Evolutionary conservation across 1,140 invertebrate species (phyloP), one percentile per base, ranked within the genome.

Genomic region (Eumaeus atala): DNA sequence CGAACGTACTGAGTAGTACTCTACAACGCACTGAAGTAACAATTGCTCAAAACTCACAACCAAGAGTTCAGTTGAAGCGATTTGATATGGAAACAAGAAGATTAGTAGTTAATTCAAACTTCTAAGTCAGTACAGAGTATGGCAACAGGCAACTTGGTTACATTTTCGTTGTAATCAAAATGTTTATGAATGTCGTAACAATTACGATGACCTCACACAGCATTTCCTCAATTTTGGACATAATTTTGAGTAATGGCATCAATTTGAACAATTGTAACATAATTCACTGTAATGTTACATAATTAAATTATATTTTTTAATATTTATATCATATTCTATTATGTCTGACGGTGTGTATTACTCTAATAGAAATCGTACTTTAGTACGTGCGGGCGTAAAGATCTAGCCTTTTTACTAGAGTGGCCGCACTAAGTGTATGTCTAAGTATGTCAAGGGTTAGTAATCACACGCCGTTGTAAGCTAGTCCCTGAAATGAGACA

Each of bases 381-480:
- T 42, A 33, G 44, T 52, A 38, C 48, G 49, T 44, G 60, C 60
- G 67, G 64, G 68, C 66, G 66, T 60, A 56, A 56, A 79, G 72
- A 74, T 74, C 75, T 77, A 80, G 73, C 64, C 72, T 75, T 80
- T 82, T 84, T 75, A 82, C 62, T 80, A 80, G 75, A 82, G 73
- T 73, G 74, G 64, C 66, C 65, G 67, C 68, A 57, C 21, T 28
- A 54, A n/a, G n/a, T n/a, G n/a, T n/a, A n/a, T n/a, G 61, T 61
- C 61, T 72, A 78, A 77, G 72, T 82, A 40, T 84, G 81, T 84
- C 81, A 84, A 84, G 81, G 78, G 75, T 82, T 77, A 67, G 68
- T 84, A 81, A 81, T 84, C 70, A 76, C 68, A 66, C 70, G 59
- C 68, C 66, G 70, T 77, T 76, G 68, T 78, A 70, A 73, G 61